Conservation (phyloP, 2,113 vertebrate genomes). For the Barnardius zonarius region DNA sequence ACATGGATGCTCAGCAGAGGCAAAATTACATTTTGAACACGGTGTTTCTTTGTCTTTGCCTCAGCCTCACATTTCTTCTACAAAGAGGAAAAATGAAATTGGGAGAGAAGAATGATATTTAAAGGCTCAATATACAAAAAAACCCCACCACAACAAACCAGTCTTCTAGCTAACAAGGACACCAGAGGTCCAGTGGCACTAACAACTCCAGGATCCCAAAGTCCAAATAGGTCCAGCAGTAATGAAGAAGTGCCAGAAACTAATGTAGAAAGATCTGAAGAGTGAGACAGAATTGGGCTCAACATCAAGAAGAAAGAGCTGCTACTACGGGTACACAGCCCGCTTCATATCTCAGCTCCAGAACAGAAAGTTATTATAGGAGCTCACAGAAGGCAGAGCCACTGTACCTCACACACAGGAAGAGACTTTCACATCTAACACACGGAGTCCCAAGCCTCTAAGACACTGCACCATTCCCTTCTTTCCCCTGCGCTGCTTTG, state of each 20-base stretch:
- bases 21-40: not conserved
- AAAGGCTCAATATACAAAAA: not conserved
- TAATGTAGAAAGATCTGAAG: not conserved
- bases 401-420: accelerated
- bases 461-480: not conserved
- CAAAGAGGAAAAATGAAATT: not conserved
- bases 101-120: not conserved
- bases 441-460: not conserved
- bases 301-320: accelerated
- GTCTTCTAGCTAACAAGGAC: not conserved
- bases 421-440: accelerated
- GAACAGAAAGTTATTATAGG: not conserved
- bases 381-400: not conserved
- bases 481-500: not conserved
- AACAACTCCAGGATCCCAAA: not conserved
- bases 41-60: not conserved
- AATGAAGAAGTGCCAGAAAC: accelerated
- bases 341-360: not conserved
- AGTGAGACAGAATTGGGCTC: not conserved
- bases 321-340: not conserved
- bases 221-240: not conserved
- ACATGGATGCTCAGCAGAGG: not conserved
- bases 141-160: not conserved
- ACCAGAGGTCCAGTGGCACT: not conserved
- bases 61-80: not conserved